A percentile compares a stretch with the other conserved stretches of the same genome.
Evolutionary conservation across 2,113 vertebrate genomes (phyloP).

Genomic region (Anarrhichthys ocellatus): DNA sequence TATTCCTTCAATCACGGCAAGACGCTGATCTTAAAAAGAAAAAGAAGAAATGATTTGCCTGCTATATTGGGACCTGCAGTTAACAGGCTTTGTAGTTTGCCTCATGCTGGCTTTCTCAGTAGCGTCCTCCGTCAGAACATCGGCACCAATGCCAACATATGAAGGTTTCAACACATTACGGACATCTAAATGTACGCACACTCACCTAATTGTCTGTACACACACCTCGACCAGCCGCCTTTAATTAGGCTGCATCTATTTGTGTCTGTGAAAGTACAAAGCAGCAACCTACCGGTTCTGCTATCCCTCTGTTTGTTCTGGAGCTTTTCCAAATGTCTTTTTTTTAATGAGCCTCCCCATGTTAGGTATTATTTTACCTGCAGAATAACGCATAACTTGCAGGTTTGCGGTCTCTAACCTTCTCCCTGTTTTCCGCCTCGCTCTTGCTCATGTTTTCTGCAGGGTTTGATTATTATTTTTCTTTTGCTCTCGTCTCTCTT

Average conservation of each 20-base stretch:
- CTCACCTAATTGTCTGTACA: not conserved
- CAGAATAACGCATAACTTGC: conserved; percentile 82
- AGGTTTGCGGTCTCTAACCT: conserved; percentile 74
- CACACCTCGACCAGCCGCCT: conserved; percentile 31
- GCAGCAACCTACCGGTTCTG: conserved; percentile 81
- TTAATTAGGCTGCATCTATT: conserved; percentile 84
- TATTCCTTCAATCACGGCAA: conserved; percentile 82
- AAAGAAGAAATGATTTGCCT: conserved; percentile 72
- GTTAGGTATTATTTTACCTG: conserved; percentile 89
- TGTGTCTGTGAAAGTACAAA: conserved; percentile 80
- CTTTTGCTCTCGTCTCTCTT: not conserved
- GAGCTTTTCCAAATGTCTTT: conserved; percentile 84
- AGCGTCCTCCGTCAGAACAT: conserved; percentile 24
- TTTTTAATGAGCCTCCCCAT: conserved; percentile 87
- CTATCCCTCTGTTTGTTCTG: conserved; percentile 86
- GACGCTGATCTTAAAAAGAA: conserved; percentile 85
- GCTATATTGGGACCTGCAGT: conserved; percentile 50
- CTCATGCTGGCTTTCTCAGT: not conserved
- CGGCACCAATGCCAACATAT: conserved; percentile 8
- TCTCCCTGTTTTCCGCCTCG: not conserved
- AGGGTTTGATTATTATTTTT: not conserved
- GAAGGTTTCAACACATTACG: conserved; percentile 19
- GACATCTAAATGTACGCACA: conserved; percentile 5
- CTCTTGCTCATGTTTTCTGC: conserved; percentile 23
- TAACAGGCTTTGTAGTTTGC: conserved; percentile 7